Conservation (phyloP, 2,113 vertebrate genomes). For the Serinus canaria region DNA sequence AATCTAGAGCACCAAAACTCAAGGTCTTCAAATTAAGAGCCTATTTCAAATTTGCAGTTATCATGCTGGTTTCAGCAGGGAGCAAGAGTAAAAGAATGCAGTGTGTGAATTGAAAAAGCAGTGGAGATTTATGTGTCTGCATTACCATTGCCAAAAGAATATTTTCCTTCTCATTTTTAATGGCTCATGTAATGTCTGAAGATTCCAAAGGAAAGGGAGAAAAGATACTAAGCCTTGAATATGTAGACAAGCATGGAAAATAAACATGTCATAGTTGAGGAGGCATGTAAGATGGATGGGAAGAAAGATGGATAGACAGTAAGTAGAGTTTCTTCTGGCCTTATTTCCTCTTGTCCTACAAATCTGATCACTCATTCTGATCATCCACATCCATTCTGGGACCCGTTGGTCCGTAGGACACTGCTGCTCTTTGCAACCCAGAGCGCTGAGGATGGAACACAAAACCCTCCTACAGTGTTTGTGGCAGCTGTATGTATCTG, state of each 20-base stretch:
- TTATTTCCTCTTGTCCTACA: background rate
- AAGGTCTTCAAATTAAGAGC: constrained; percentile 46
- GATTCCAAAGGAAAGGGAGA: background rate
- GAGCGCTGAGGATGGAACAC: background rate
- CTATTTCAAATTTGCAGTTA: constrained; percentile 31
- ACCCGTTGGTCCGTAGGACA: background rate
- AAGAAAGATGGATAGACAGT: background rate
- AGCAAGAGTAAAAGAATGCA: background rate
- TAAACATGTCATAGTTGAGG: background rate
- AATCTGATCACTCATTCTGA: background rate
- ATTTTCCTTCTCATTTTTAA: background rate
- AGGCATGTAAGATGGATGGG: background rate
- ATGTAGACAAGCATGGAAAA: background rate
- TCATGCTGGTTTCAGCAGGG: constrained; percentile 34
- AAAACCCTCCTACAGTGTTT: background rate
- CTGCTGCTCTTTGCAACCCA: background rate
- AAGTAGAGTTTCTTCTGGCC: background rate
- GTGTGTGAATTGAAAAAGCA: background rate
- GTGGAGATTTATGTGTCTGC: constrained; percentile 6
- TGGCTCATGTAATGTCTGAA: background rate
- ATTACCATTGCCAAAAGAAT: constrained; percentile 20
- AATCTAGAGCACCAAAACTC: background rate
- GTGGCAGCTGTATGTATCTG: background rate
- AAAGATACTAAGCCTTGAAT: background rate
- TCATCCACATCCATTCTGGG: background rate